phyloP scores from a whole-genome alignment of 2,113 vertebrate species.

The Mandrillus leucophaeus region DNA sequence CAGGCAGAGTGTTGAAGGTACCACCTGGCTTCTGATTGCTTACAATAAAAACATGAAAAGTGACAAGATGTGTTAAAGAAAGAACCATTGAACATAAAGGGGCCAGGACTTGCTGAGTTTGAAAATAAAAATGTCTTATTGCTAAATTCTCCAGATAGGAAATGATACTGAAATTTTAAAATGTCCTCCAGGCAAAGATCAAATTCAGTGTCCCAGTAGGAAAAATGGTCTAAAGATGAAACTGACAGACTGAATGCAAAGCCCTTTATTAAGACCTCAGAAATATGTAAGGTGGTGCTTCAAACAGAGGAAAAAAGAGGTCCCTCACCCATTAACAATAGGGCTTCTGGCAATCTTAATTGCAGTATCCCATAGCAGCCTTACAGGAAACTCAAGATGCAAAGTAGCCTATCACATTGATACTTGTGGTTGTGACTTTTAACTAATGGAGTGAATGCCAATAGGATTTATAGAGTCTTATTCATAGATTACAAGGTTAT shows the following conservation, averaged over 20 bases:
- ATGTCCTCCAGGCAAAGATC: conserved; percentile 50
- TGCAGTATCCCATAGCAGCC: neutral
- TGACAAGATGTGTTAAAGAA: neutral
- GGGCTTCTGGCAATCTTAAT: neutral
- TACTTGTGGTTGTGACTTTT: neutral
- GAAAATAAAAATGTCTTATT: conserved; percentile 50
- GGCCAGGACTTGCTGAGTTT: neutral
- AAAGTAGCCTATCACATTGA: neutral
- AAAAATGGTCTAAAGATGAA: conserved; percentile 6
- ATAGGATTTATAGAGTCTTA: neutral
- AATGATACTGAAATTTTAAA: conserved; percentile 45
- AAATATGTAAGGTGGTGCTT: neutral
- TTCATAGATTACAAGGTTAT: neutral
- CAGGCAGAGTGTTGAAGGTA: neutral
- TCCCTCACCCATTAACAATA: neutral
- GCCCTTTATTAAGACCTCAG: neutral
- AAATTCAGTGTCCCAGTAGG: neutral
- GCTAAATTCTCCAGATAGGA: neutral
- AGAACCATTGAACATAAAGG: neutral
- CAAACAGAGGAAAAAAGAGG: neutral
- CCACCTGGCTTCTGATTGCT: neutral
- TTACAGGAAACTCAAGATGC: neutral
- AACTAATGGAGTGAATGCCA: neutral
- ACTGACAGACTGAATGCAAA: neutral
- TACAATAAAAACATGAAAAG: conserved; percentile 17